A percentile compares a stretch with the other conserved stretches of the same genome.
These are phyloP conservation scores for Allygus modestus DNA, from an alignment of 2,888 invertebrate species.

Conservation along the genomic window DNA sequence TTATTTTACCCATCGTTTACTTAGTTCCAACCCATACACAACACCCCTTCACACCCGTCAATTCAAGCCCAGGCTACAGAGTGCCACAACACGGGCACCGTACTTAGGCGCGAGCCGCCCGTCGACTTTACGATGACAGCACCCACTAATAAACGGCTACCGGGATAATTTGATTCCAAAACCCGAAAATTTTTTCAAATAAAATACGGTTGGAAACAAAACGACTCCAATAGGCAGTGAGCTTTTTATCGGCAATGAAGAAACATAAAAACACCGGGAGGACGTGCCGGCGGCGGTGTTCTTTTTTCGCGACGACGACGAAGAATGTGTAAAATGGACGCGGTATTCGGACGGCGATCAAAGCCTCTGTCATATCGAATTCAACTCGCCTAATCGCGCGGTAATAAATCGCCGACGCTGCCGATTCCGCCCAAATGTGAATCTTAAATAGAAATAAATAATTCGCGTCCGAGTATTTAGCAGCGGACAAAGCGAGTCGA, in stretches of 20 bases:
- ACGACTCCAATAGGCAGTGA: constrained; percentile 47
- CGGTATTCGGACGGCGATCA: constrained; percentile 64
- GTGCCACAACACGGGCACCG: too few species aligned
- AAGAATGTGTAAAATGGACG: constrained; percentile 65
- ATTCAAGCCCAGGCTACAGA: too few species aligned
- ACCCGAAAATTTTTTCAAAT: constrained; percentile 60
- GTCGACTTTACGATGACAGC: constrained; percentile 38
- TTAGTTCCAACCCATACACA: too few species aligned
- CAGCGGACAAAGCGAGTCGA: constrained; percentile 1
- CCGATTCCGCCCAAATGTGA: constrained; percentile 60
- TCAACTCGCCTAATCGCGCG: constrained; percentile 63
- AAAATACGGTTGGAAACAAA: constrained; percentile 60
- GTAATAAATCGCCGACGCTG: constrained; percentile 57
- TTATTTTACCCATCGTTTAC: too few species aligned
- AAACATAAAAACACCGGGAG: constrained; percentile 53
- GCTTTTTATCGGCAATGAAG: constrained; percentile 62
- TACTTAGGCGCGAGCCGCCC: not conserved
- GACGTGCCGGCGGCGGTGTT: constrained; percentile 52
- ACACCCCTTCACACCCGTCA: too few species aligned
- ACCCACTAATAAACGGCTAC: constrained; percentile 53
- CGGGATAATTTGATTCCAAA: constrained; percentile 42
- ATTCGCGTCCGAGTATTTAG: constrained; percentile 59
- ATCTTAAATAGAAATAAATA: constrained; percentile 66
- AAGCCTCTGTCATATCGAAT: constrained; percentile 65
- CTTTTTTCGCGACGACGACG: constrained; percentile 62